A percentile compares a stretch with the other conserved stretches of the same genome.
Conservation (phyloP, 1,140 invertebrate species). For the Nasonia giraulti region DNA sequence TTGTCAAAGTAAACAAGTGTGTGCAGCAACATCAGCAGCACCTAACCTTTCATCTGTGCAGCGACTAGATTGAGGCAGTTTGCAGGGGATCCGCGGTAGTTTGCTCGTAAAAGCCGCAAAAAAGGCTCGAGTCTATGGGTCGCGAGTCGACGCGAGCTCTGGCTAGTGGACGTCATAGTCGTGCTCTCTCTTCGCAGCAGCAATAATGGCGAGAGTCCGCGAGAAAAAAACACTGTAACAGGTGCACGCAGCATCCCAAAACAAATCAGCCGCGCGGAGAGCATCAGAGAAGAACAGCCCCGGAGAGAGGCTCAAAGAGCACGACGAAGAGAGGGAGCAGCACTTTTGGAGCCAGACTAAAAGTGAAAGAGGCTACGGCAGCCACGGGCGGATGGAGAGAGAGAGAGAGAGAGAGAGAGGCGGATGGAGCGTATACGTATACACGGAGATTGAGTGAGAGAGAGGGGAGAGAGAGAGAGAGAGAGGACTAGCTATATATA, state of each 20-base stretch:
- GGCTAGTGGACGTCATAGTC: background rate
- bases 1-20: background rate
- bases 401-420: slow-evolving; percentile 15
- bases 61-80: background rate
- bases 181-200: background rate
- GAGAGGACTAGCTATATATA: background rate
- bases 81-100: background rate
- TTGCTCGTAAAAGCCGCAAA: slow-evolving; percentile 33
- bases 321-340: background rate
- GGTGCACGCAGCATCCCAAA: slow-evolving; percentile 66
- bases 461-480: background rate
- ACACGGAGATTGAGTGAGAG: background rate
- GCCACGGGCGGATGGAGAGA: background rate
- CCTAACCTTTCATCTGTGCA: slow-evolving; percentile 38
- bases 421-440: background rate
- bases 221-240: slow-evolving; percentile 60
- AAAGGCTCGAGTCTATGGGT: background rate
- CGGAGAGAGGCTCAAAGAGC: slow-evolving; percentile 4
- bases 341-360: background rate
- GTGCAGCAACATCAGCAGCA: background rate
- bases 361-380: slow-evolving; percentile 20
- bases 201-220: slow-evolving; percentile 1
- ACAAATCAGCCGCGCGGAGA: slow-evolving; percentile 3
- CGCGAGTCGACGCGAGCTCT: background rate
- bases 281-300: background rate